phyloP scores from a whole-genome alignment of 2,888 invertebrate species.

The Limnephilus rhombicus region DNA sequence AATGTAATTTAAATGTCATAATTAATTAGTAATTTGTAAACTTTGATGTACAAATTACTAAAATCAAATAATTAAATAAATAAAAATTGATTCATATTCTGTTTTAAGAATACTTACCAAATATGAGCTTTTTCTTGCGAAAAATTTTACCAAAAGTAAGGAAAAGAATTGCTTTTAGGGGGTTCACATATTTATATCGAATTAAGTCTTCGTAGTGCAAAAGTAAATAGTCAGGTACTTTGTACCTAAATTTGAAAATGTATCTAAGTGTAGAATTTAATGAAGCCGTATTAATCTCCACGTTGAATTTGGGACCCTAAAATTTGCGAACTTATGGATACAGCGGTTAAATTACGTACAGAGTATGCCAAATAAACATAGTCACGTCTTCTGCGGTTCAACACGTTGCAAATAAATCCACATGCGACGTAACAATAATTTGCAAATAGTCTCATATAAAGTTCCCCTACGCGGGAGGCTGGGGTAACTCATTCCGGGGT shows the following conservation, averaged over 20 bases:
- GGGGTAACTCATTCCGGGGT: constrained; percentile 17
- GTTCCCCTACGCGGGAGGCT: constrained; percentile 47
- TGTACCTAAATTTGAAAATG: too few relatives aligned
- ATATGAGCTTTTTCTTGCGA: background rate
- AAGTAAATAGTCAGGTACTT: background rate
- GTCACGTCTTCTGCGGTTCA: constrained; percentile 46
- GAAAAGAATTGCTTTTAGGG: background rate
- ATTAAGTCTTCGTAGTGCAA: background rate
- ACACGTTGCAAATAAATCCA: constrained; percentile 55
- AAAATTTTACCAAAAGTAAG: background rate
- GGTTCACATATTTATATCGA: background rate
- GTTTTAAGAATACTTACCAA: too few relatives aligned
- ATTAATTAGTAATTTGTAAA: too few relatives aligned
- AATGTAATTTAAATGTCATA: too few relatives aligned
- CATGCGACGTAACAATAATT: constrained; percentile 60
- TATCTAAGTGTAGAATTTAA: background rate
- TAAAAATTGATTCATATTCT: too few relatives aligned
- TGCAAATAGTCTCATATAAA: constrained; percentile 62
- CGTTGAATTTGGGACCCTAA: background rate
- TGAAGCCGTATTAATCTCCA: background rate
- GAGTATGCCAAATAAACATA: constrained; percentile 41
- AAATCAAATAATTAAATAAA: too few relatives aligned
- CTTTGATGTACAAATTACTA: too few relatives aligned
- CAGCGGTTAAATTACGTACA: constrained; percentile 25
- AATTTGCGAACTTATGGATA: background rate